phyloP scores from a whole-genome alignment of 2,113 vertebrate genomes.

The Megalops atlanticus region DNA sequence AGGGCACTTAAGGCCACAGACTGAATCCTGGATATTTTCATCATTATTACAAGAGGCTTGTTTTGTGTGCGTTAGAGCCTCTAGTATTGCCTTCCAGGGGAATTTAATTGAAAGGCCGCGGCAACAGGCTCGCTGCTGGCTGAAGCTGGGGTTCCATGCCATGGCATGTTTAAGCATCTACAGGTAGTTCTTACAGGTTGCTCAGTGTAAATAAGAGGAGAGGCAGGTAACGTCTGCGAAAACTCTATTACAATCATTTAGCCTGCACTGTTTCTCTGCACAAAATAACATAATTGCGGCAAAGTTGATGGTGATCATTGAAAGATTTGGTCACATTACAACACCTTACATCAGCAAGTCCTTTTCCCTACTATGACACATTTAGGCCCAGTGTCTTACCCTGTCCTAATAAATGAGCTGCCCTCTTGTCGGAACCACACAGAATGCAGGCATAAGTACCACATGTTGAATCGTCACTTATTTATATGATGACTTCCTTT shows the following conservation, averaged over 20 bases:
- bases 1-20: no score
- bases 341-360: background rate
- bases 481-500: background rate
- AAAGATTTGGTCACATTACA: slow-evolving; percentile 4
- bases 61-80: background rate
- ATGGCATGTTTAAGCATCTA: background rate
- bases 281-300: background rate
- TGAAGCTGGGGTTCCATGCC: background rate
- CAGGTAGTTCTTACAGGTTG: slow-evolving; percentile 1
- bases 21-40: background rate
- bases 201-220: background rate
- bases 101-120: background rate
- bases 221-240: background rate
- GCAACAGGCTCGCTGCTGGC: background rate
- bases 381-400: background rate
- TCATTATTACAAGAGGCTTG: background rate
- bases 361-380: background rate
- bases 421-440: background rate
- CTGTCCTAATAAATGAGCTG: background rate
- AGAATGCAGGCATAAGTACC: background rate
- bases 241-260: background rate
- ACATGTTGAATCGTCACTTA: background rate
- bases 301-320: background rate
- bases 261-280: background rate
- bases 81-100: background rate